Evolutionary conservation across 2,888 invertebrate species (phyloP).

Genomic region (Isoperla grammatica): DNA sequence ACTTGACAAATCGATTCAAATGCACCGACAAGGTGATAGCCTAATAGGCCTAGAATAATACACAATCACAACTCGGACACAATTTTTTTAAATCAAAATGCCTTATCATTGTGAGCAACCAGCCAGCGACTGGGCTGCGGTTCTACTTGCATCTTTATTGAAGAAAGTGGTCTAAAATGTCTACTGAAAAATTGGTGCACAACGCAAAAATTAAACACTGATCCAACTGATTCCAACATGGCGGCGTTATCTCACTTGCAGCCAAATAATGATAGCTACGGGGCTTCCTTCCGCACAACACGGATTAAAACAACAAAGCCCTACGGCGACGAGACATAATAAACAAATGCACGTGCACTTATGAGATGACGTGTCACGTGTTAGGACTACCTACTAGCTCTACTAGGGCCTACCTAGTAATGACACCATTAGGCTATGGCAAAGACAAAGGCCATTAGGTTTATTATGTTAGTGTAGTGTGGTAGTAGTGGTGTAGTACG

Average conservation of each 20-base stretch:
- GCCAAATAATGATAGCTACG: conserved; percentile 26
- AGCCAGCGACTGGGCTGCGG: too few relatives aligned
- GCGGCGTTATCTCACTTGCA: conserved; percentile 47
- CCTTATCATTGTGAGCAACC: neutral
- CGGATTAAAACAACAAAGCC: too few relatives aligned
- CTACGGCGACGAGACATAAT: too few relatives aligned
- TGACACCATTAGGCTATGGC: too few relatives aligned
- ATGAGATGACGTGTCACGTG: too few relatives aligned
- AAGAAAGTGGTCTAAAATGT: neutral
- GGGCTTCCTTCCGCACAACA: conserved; percentile 32
- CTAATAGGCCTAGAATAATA: conserved; percentile 30
- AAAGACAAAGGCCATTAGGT: too few relatives aligned
- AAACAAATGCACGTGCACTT: too few relatives aligned
- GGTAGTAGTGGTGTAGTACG: too few relatives aligned
- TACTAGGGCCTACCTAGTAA: too few relatives aligned
- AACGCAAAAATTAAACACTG: conserved; percentile 54
- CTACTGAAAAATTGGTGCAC: conserved; percentile 39
- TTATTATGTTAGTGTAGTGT: too few relatives aligned
- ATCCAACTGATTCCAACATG: conserved; percentile 58
- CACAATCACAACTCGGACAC: conserved; percentile 39
- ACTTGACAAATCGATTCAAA: conserved; percentile 52
- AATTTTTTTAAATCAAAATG: conserved; percentile 32
- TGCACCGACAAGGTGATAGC: conserved; percentile 37
- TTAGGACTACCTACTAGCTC: too few relatives aligned
- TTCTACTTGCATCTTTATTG: neutral